Conservation (phyloP, 2,797 vertebrate genomes). For the Sebastes baramenuke region DNA sequence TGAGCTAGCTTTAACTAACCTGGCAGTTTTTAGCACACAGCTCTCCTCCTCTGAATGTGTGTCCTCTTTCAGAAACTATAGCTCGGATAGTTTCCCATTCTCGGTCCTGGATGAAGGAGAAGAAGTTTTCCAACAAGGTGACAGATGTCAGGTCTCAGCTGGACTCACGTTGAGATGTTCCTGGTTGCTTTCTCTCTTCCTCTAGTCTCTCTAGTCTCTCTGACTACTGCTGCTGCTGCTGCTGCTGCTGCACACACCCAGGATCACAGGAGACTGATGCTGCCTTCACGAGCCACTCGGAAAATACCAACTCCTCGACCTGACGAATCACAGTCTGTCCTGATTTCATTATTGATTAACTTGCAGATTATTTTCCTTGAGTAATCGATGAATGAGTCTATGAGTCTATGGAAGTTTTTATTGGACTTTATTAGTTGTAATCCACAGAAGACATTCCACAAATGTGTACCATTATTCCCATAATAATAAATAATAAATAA, state of each 20-base stretch:
- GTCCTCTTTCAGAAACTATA: slow-evolving; percentile 67
- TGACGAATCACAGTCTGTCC: background rate
- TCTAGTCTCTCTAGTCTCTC: background rate
- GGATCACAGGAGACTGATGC: slow-evolving; percentile 60
- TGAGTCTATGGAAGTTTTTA: background rate
- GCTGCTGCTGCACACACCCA: slow-evolving; percentile 68
- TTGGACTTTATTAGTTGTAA: no score
- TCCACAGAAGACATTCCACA: no score
- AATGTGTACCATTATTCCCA: no score
- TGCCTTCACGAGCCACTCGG: slow-evolving; percentile 56
- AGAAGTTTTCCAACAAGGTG: slow-evolving; percentile 43
- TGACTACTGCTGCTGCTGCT: slow-evolving; percentile 8
- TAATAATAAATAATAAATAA: no score
- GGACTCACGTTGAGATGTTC: slow-evolving; percentile 56
- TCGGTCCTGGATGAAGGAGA: slow-evolving; percentile 36
- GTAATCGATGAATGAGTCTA: background rate
- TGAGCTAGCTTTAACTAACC: slow-evolving; percentile 73
- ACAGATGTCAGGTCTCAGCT: slow-evolving; percentile 63
- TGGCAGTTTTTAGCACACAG: slow-evolving; percentile 67
- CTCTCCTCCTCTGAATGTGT: slow-evolving; percentile 30
- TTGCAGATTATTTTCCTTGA: background rate
- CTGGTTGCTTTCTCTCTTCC: slow-evolving; percentile 50
- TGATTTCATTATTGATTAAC: slow-evolving; percentile 7
- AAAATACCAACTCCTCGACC: slow-evolving; percentile 13
- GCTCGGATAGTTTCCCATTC: slow-evolving; percentile 73